Conservation (phyloP, 2,797 vertebrate species). For the Xyrichtys novacula region DNA sequence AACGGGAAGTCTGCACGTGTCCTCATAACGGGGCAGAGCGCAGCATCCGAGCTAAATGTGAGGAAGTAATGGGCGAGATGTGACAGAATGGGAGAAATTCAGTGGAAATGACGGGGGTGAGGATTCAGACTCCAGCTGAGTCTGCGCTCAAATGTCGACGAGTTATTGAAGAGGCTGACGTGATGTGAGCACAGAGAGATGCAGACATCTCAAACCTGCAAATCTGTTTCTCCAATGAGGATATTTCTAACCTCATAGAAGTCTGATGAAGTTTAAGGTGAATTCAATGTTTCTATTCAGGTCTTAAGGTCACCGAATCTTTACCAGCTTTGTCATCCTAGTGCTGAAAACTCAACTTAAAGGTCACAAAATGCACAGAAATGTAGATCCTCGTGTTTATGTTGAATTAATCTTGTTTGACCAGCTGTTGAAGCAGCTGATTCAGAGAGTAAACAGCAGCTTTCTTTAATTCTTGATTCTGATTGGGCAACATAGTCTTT, state of each 20-base stretch:
- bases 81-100: conserved; percentile 21
- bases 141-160: conserved; percentile 22
- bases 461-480: neutral
- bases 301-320: neutral
- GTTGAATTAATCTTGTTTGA: too few species aligned
- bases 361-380: conserved; percentile 1
- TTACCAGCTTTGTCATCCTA: neutral
- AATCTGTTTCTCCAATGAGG: neutral
- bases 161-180: conserved; percentile 10
- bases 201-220: neutral
- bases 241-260: neutral
- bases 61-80: conserved; percentile 22
- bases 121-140: conserved; percentile 27
- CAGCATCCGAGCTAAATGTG: conserved; percentile 34
- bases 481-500: neutral
- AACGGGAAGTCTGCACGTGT: conserved; percentile 29
- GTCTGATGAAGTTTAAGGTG: neutral
- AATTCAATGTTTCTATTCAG: neutral
- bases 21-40: neutral
- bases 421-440: neutral
- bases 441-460: too few species aligned
- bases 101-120: conserved; percentile 16
- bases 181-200: neutral
- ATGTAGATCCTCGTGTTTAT: too few species aligned
- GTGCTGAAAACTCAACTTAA: neutral